Percentiles rank a stretch among this genome's conserved stretches.
Evolutionary conservation across 2,797 vertebrate species (phyloP).

Genomic region (Pseudocheirus occidentalis): DNA sequence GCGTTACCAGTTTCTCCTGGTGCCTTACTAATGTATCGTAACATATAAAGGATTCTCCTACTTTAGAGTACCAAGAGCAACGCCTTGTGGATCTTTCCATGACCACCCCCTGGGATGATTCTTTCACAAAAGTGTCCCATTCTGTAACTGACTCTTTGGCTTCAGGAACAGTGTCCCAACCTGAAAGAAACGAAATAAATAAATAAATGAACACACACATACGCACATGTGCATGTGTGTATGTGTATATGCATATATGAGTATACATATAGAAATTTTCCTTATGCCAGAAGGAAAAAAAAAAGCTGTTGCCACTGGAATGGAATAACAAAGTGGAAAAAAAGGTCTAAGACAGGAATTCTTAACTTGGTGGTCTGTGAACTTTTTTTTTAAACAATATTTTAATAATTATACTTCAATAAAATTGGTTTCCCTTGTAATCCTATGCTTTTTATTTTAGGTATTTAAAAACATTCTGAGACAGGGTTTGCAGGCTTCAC

Average conservation of each 20-base stretch:
- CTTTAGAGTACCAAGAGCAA: neutral
- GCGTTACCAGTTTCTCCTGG: neutral
- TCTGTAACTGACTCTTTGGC: conserved; percentile 30
- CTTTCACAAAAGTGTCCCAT: neutral
- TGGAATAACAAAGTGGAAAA: neutral
- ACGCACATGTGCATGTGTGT: too few species aligned
- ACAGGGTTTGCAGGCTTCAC: neutral
- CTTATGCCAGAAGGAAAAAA: neutral
- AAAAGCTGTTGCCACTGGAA: neutral
- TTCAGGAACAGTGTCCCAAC: conserved; percentile 40
- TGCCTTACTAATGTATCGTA: neutral
- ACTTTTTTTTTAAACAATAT: neutral
- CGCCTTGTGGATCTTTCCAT: neutral
- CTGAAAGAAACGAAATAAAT: neutral
- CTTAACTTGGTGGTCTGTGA: neutral
- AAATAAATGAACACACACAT: too few species aligned
- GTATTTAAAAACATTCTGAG: neutral
- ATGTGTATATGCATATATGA: too few species aligned
- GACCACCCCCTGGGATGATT: neutral
- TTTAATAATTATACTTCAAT: neutral
- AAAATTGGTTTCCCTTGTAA: neutral
- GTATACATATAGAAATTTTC: neutral
- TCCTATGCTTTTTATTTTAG: neutral
- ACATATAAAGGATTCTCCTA: neutral
- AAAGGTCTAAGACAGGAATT: neutral